Evolutionary conservation across 2,797 vertebrate genomes (phyloP).

Genomic region (Epinephelus awoara): DNA sequence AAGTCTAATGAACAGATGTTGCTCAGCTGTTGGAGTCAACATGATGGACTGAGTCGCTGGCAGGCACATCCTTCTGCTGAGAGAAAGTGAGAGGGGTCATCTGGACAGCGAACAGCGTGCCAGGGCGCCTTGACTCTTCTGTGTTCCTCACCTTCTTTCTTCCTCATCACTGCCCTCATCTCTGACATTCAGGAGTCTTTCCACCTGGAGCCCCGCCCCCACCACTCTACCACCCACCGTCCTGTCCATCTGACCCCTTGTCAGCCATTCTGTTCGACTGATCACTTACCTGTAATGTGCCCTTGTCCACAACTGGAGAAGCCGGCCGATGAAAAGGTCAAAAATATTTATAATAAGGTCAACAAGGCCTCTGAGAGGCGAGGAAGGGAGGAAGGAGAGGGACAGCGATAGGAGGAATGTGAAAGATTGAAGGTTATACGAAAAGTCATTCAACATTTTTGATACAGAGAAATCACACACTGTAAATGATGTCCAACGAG

Average conservation of each 20-base stretch:
- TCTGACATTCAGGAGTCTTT: slow-evolving; percentile 75
- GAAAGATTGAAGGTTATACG: slow-evolving; percentile 43
- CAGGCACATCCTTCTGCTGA: slow-evolving; percentile 81
- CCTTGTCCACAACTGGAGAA: slow-evolving; percentile 73
- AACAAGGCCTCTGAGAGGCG: slow-evolving; percentile 60
- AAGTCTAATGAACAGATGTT: slow-evolving; percentile 90
- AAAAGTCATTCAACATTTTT: slow-evolving; percentile 47
- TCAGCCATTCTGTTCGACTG: slow-evolving; percentile 81
- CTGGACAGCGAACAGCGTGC: slow-evolving; percentile 72
- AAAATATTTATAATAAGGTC: slow-evolving; percentile 82
- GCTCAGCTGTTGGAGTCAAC: slow-evolving; percentile 84
- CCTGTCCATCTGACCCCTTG: slow-evolving; percentile 77
- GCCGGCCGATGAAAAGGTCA: slow-evolving; percentile 77
- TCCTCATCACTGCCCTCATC: slow-evolving; percentile 54
- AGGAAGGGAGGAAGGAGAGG: slow-evolving; percentile 13
- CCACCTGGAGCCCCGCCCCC: slow-evolving; percentile 38
- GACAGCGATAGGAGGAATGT: slow-evolving; percentile 15
- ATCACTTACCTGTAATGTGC: slow-evolving; percentile 79
- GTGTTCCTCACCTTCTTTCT: slow-evolving; percentile 63
- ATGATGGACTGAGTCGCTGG: slow-evolving; percentile 84
- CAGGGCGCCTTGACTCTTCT: slow-evolving; percentile 65
- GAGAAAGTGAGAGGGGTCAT: slow-evolving; percentile 77
- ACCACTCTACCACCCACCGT: slow-evolving; percentile 66
- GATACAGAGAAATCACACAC: slow-evolving; percentile 12
- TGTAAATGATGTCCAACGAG: not conserved